Conservation (phyloP, 2,113 vertebrate species). For the Oreotrochilus melanogaster region DNA sequence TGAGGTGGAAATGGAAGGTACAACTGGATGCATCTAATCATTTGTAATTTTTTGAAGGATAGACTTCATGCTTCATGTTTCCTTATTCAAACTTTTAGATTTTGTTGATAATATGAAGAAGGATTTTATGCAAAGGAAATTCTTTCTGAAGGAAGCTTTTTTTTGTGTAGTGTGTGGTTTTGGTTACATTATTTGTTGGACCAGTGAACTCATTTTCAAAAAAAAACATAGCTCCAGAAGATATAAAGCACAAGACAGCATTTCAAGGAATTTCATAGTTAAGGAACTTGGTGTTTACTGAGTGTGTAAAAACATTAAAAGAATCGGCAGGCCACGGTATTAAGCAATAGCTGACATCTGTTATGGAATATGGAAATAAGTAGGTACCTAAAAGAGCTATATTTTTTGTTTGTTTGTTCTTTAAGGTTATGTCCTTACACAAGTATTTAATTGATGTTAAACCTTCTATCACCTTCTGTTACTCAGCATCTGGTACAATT, state of each 20-base stretch:
- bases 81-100: neutral
- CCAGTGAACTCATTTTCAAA: neutral
- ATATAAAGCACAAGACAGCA: neutral
- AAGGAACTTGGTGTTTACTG: neutral
- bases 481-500: neutral
- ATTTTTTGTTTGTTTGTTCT: neutral
- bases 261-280: neutral
- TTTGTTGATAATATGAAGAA: neutral
- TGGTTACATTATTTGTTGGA: neutral
- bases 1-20: neutral
- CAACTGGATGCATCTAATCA: neutral
- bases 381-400: neutral
- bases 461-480: constrained; percentile 13
- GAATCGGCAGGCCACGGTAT: neutral
- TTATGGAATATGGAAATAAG: neutral
- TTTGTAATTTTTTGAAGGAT: neutral
- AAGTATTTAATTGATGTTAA: constrained; percentile 4
- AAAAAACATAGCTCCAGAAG: neutral
- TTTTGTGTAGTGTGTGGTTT: neutral
- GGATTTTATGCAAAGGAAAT: neutral
- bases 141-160: neutral
- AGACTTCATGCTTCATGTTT: neutral
- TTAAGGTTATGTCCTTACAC: neutral
- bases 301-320: neutral
- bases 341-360: neutral